Conservation (phyloP, 2,888 invertebrate species). For the Pemphredon lugubris region DNA sequence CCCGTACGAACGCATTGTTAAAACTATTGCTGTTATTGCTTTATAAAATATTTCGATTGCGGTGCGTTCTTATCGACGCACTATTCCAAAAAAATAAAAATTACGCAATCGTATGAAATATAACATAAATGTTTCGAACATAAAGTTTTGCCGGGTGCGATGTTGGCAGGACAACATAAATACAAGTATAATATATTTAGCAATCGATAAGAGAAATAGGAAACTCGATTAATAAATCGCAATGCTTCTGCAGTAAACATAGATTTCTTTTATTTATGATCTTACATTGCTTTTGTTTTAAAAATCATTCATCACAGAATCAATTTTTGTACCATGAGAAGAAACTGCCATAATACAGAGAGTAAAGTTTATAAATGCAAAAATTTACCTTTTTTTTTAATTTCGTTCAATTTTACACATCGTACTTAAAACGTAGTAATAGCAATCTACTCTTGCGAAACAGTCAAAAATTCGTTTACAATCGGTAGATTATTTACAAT, state of each 20-base stretch:
- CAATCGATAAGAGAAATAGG: no score
- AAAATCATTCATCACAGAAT: slow-evolving; percentile 52
- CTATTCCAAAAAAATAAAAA: no score
- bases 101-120: no score
- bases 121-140: no score
- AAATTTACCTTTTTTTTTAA: slow-evolving; percentile 41
- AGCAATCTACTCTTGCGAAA: slow-evolving; percentile 52
- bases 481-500: slow-evolving; percentile 55
- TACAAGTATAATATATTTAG: no score
- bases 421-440: slow-evolving; percentile 35
- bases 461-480: slow-evolving; percentile 53
- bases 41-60: no score
- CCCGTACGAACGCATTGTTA: no score
- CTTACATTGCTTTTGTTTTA: slow-evolving; percentile 42
- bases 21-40: no score
- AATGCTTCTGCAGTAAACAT: slow-evolving; percentile 33
- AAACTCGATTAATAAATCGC: slow-evolving; percentile 8
- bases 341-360: slow-evolving; percentile 35
- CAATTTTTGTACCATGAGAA: slow-evolving; percentile 47
- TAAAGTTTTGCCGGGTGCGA: no score
- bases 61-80: no score
- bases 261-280: slow-evolving; percentile 46
- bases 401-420: slow-evolving; percentile 39
- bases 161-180: no score
- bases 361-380: slow-evolving; percentile 53